These are phyloP conservation scores for Anoncus sp. DNA, from an alignment of 2,888 invertebrate species.

Conservation along the genomic window DNA sequence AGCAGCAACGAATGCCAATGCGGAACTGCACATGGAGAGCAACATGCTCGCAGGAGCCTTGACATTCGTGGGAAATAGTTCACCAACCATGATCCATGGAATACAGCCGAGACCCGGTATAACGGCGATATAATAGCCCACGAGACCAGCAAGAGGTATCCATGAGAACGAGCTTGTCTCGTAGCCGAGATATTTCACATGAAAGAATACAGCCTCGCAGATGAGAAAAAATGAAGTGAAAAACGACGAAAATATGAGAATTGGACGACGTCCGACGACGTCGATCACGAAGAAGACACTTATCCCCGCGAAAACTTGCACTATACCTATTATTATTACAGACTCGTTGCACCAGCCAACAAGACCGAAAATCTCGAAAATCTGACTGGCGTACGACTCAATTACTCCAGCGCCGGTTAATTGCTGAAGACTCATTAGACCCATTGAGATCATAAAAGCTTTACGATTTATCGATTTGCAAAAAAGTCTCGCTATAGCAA, in stretches of 20 bases:
- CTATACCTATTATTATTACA: constrained; percentile 41
- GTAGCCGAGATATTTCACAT: constrained; percentile 31
- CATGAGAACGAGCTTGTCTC: constrained; percentile 38
- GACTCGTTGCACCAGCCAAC: constrained; percentile 23
- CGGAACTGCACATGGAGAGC: constrained; percentile 47
- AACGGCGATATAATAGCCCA: constrained; percentile 18
- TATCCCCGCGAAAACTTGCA: constrained; percentile 14
- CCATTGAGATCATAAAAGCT: constrained; percentile 16
- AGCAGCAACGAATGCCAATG: constrained; percentile 33
- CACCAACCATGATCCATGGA: constrained; percentile 25
- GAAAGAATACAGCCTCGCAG: constrained; percentile 35
- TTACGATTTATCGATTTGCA: not conserved
- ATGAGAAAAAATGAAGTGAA: constrained; percentile 23
- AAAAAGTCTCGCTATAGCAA: not conserved
- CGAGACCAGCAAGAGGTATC: constrained; percentile 41
- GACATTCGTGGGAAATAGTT: constrained; percentile 49
- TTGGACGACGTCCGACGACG: constrained; percentile 31
- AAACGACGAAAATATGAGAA: constrained; percentile 15
- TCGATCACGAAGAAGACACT: constrained; percentile 25
- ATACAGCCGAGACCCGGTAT: constrained; percentile 18
- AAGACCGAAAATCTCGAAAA: constrained; percentile 39
- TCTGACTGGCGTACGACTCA: constrained; percentile 35
- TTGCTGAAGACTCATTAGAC: constrained; percentile 31
- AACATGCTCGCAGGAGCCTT: constrained; percentile 51
- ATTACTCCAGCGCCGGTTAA: constrained; percentile 20